Evolutionary conservation across 2,888 invertebrate species (phyloP), one percentile per base, ranked within the genome.

Genomic region (Nebria salina): DNA sequence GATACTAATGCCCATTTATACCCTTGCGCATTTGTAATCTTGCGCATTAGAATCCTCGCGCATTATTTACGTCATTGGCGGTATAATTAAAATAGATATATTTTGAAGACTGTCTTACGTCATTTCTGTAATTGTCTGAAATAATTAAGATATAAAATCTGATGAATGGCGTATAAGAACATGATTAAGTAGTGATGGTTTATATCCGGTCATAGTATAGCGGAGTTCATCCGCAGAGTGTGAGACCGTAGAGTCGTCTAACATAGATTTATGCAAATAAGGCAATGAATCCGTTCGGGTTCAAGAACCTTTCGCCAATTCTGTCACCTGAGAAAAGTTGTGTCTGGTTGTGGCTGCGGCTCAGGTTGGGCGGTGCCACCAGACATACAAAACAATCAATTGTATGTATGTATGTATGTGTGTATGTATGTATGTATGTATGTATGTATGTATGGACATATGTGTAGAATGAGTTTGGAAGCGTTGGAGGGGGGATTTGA

Each of bases 181-280:
- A 54, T 54, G 8, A 54, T 54, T 54, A 54, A 54, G 54, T 7
- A 54, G 54, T 54, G 54, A 54, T 54, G 54, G 54, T 54, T 54
- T 54, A 13, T 54, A 54, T 54, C 54, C 54, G 54, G 54, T 34
- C 34, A 34, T 34, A 34, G 34, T 54, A 54, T 54, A 54, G 54
- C 54, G 54, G 54, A 8, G 13, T 54, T 54, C 15, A 68, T 68
- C n/a, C 15, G 26, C 9, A 2, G 34, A 54, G 54, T 54, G 54
- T 54, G 54, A 54, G 54, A 54, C 6, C 54, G 54, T 54, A 54
- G 54, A 54, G 54, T 54, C 8, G 11, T 54, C 54, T 54, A 73
- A 77, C 41, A 77, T 42, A 26, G 66, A 77, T 77, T 73, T 70
- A 77, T 77, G 70, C 70, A 77, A 54, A 77, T 77, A 75, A 68